Conservation (phyloP, 2,113 vertebrate genomes). For the Bettongia penicillata region DNA sequence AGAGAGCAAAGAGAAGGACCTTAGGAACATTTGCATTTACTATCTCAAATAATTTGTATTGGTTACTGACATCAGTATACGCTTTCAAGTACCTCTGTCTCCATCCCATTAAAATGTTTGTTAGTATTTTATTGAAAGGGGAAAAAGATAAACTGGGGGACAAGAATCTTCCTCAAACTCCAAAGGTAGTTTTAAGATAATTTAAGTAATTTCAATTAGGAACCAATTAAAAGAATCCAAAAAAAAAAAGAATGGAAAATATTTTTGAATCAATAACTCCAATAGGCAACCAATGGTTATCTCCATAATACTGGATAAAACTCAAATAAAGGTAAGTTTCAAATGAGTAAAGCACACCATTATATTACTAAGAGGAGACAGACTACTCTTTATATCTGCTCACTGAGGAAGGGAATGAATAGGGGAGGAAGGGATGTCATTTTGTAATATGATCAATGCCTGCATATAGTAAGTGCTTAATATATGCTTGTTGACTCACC, state of each 20-base stretch:
- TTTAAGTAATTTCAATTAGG: background rate
- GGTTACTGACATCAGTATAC: background rate
- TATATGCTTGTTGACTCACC: background rate
- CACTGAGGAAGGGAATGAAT: background rate
- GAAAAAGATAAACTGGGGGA: background rate
- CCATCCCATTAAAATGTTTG: background rate
- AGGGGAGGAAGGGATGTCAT: background rate
- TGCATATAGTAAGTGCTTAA: background rate
- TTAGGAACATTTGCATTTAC: slow-evolving; percentile 36
- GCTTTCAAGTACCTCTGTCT: background rate
- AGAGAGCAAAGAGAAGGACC: background rate
- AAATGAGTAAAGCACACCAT: background rate
- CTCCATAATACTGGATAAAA: background rate
- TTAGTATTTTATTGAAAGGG: background rate
- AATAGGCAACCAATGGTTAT: background rate
- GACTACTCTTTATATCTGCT: background rate
- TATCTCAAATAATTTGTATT: slow-evolving; percentile 39
- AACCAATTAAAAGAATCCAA: background rate
- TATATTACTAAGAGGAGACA: background rate
- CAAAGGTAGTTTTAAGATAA: background rate
- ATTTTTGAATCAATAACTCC: background rate
- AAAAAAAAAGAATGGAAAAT: background rate
- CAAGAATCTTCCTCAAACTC: background rate
- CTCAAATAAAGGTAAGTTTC: background rate
- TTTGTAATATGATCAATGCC: background rate